Evolutionary conservation across 2,113 vertebrate species (phyloP), one percentile per base, ranked within the genome.

Genomic region (Dromaius novaehollandiae): DNA sequence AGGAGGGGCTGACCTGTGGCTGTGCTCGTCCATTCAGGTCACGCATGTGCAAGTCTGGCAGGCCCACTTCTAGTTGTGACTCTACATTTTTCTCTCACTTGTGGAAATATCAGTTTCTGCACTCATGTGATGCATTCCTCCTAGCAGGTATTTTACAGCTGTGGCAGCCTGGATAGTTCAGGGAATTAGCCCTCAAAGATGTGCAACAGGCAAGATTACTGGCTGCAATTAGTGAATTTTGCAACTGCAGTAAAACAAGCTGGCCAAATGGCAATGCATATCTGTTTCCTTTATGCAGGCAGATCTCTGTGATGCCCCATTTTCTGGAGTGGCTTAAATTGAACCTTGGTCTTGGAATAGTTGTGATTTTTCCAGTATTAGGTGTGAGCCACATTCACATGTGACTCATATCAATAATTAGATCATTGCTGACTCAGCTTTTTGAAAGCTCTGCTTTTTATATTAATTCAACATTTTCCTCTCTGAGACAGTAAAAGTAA

Each of bases 341-440:
- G 87, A 86, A 71, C 66, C 80, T 86, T 65, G 64, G 34, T 81
- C 60, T 86, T 75, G 56, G 78, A 79, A 51, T 28, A 66, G 18
- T 60, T 88, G 0, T 95, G 82, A 91, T 85, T 77, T 94, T 95
- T 80, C 53, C 44, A 53, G 9, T 28, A 55, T 74, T 92, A 80
- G 21, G 12, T 77, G 24, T 88, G 55, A 87, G 46, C 46, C 32
- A 50, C 53, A 18, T 91, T 95, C 95, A 87, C 74, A 89, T 0
- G 1, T 96, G 90, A 96, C 50, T 96, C 79, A 88, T 78, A 70
- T 66, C 75, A 88, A 26, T 82, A 93, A 89, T 91, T 83, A 70
- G 60, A 90, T 78, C 38, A 79, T 93, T 91, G 82, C 50, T 86
- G 89, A 85, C 15, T 28, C 24, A 82, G 42, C 44, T 77, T 85